Conservation (phyloP, 2,113 vertebrate species). For the Cyprinodon variegatus region DNA sequence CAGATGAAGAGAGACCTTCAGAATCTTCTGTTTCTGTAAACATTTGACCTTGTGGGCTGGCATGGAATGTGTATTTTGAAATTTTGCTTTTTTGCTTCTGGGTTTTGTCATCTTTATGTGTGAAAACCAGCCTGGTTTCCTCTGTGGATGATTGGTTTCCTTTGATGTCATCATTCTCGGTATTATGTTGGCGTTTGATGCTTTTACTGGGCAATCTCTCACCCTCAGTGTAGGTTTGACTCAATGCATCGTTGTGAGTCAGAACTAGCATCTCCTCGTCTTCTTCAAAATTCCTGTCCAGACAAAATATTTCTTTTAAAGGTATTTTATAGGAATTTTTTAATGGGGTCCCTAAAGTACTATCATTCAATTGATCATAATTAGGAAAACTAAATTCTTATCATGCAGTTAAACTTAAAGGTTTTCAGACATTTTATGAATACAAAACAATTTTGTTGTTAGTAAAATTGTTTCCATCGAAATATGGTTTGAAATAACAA, state of each 20-base stretch:
- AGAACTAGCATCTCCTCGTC: conserved; percentile 81
- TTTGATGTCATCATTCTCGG: background rate
- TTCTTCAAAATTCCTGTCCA: conserved; percentile 49
- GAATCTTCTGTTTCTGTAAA: conserved; percentile 49
- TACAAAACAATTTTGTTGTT: background rate
- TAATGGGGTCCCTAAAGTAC: background rate
- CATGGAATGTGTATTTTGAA: conserved; percentile 2
- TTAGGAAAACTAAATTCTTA: background rate
- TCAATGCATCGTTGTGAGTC: conserved; percentile 79
- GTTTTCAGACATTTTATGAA: background rate
- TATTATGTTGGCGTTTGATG: background rate
- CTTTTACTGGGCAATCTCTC: conserved; percentile 5
- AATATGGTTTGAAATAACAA: background rate
- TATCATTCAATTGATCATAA: background rate
- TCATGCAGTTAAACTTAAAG: background rate
- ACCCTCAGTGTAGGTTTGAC: conserved; percentile 60
- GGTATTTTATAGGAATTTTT: too few relatives aligned
- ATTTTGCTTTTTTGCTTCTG: background rate
- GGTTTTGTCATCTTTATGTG: conserved; percentile 67
- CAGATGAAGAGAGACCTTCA: conserved; percentile 22
- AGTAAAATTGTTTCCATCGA: background rate
- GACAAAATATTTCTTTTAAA: background rate
- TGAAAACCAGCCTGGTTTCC: conserved; percentile 46
- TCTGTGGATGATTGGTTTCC: background rate
- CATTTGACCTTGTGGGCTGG: background rate